Evolutionary conservation across 2,888 invertebrate genomes (phyloP).

Genomic region (Beris chalybata): DNA sequence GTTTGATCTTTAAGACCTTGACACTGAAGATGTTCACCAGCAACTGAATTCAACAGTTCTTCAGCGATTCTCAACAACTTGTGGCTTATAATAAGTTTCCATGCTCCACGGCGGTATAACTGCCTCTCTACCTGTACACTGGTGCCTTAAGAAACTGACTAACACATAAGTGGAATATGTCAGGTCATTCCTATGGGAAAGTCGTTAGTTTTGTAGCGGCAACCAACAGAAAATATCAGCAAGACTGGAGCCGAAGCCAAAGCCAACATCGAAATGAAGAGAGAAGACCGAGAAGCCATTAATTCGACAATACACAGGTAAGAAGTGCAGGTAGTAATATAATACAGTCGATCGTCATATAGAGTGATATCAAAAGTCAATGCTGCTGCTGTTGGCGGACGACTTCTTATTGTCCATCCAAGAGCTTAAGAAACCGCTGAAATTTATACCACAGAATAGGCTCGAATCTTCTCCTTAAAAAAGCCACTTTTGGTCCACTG

Average conservation of each 20-base stretch:
- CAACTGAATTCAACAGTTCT: slow-evolving; percentile 48
- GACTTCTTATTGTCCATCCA: slow-evolving; percentile 10
- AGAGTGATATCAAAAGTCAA: slow-evolving; percentile 16
- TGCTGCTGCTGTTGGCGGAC: slow-evolving; percentile 8
- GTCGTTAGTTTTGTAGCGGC: slow-evolving; percentile 9
- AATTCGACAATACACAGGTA: slow-evolving; percentile 1
- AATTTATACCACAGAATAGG: background rate
- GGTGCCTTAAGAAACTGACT: slow-evolving; percentile 15
- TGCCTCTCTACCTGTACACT: slow-evolving; percentile 25
- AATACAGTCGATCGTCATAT: slow-evolving; percentile 1
- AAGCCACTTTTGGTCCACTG: no score
- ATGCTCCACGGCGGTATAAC: background rate
- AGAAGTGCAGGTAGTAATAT: slow-evolving; percentile 12
- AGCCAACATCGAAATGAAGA: slow-evolving; percentile 3
- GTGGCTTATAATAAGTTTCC: slow-evolving; percentile 20
- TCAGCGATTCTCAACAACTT: slow-evolving; percentile 27
- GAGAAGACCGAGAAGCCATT: slow-evolving; percentile 1
- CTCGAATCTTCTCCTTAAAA: slow-evolving; percentile 10
- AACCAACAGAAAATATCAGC: background rate
- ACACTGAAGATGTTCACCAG: slow-evolving; percentile 57
- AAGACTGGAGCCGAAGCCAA: background rate
- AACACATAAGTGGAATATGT: slow-evolving; percentile 31
- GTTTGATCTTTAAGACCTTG: slow-evolving; percentile 53
- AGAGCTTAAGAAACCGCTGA: background rate
- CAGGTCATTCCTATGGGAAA: slow-evolving; percentile 31